Evolutionary conservation across 37 sponge, comb jelly and placozoan genomes (phyloP).

Genomic region (Halisarca cf. caerulea): DNA sequence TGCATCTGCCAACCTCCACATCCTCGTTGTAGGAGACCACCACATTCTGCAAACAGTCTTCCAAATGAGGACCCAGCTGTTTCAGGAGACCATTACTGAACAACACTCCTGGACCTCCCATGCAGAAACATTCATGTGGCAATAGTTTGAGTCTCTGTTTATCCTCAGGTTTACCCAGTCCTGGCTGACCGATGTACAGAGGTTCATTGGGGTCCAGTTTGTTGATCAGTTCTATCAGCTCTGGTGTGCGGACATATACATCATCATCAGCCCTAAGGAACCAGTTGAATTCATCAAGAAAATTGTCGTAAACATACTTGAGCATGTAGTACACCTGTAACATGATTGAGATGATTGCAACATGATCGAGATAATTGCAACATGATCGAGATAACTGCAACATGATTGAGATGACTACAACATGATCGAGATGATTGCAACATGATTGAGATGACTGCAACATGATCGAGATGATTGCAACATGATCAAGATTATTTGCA

Average conservation of each 20-base stretch:
- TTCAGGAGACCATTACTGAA: constrained; percentile 24
- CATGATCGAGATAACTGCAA: too few relatives aligned
- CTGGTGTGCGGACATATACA: constrained; percentile 19
- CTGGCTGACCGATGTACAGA: constrained; percentile 28
- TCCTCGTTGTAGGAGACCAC: constrained; percentile 43
- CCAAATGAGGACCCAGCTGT: constrained; percentile 23
- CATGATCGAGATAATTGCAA: too few relatives aligned
- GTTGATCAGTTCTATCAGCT: constrained; percentile 12
- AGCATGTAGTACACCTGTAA: constrained; percentile 40
- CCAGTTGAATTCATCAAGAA: constrained; percentile 40
- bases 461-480: too few relatives aligned
- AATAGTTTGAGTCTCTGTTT: constrained; percentile 23
- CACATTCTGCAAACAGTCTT: constrained; percentile 23
- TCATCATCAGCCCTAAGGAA: constrained; percentile 50
- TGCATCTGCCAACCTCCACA: constrained; percentile 44
- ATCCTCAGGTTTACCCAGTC: constrained; percentile 34
- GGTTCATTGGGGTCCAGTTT: constrained; percentile 10
- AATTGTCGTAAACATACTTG: constrained; percentile 39
- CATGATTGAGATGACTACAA: too few relatives aligned
- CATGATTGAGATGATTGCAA: too few relatives aligned
- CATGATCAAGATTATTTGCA: too few relatives aligned
- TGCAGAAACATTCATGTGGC: constrained; percentile 36
- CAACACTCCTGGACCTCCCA: constrained; percentile 41
- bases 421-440: too few relatives aligned
- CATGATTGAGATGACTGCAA: too few relatives aligned